Evolutionary conservation across 2,113 vertebrate genomes (phyloP), one percentile per base, ranked within the genome.

Genomic region (Notarius quadriscutis): DNA sequence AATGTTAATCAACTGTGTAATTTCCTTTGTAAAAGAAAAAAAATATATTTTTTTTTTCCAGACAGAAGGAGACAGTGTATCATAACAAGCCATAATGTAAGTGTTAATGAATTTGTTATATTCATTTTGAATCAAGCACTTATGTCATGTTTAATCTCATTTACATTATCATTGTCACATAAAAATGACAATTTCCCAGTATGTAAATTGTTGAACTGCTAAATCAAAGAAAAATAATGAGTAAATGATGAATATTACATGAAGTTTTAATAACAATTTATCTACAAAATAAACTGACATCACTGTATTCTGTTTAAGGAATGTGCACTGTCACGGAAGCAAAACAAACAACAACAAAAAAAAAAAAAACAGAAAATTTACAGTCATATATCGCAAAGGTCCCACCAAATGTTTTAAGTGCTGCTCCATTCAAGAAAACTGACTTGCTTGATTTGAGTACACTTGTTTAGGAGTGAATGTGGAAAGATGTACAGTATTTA

Each of bases 241-340:
- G 86, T 84, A 89, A 89, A 89, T 80, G 83, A 87, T 75, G 91
- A 92, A 94, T 93, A 93, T 94, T 93, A 92, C 92, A 87, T 95
- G 92, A 96, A 97, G 95, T 97, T 97, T 98, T 95, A 97, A 97
- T 98, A 99, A 96, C 96, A 97, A 96, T 97, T 97, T 95, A 97
- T 96, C 96, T 99, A 98, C 96, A 98, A 99, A 99, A 98, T 94
- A 93, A 97, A 97, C 97, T 97, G 96, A 96, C 97, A 96, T 96
- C 95, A 96, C 96, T 97, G 95, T 96, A 96, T 96, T 97, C 95
- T 96, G 94, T 95, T 96, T 92, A 96, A 96, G 96, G 96, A 97
- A 97, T 96, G 96, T 96, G 96, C 96, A 98, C 97, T 95, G 96
- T 96, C 96, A 98, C 97, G 90, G 90, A 95, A 97, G 96, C 97